Evolutionary conservation across 37 sponge, comb jelly and placozoan genomes (phyloP).

Genomic region (Chondrilla cf. caribensis): DNA sequence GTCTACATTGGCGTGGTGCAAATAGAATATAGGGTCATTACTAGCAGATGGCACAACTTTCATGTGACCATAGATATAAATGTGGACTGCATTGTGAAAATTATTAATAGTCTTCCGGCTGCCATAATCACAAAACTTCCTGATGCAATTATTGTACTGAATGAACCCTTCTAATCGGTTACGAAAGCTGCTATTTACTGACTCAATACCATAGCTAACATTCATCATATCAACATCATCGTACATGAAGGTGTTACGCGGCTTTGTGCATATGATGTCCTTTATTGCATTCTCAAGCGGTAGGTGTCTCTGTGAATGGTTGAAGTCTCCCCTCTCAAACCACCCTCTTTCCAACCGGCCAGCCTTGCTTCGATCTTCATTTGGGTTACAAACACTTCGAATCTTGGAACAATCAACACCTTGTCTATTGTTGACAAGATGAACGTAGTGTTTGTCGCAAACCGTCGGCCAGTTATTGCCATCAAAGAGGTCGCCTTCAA

Average conservation of each 20-base stretch:
- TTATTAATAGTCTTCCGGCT: not conserved
- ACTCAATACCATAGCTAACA: not conserved
- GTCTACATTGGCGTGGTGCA: conserved; percentile 66
- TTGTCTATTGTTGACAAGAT: not conserved
- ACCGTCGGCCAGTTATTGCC: not conserved
- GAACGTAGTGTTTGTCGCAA: not conserved
- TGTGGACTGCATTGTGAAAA: conserved; percentile 11
- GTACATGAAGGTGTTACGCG: not conserved
- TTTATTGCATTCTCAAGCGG: too few relatives aligned
- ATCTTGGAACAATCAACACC: not conserved
- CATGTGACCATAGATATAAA: conserved; percentile 30
- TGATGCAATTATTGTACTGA: too few relatives aligned
- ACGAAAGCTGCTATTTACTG: not conserved
- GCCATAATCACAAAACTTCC: too few relatives aligned
- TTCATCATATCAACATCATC: too few relatives aligned
- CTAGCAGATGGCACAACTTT: conserved; percentile 49
- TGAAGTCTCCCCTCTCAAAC: not conserved
- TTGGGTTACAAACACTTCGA: not conserved
- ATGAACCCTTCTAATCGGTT: conserved; percentile 10
- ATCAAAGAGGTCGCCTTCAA: not conserved
- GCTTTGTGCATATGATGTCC: too few relatives aligned
- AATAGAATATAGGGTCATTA: conserved; percentile 67
- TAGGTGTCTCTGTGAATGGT: too few relatives aligned
- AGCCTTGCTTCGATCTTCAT: not conserved
- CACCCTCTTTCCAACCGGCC: not conserved